These are phyloP conservation scores for Cossypha caffra DNA, from an alignment of 2,797 vertebrate genomes.

Conservation along the genomic window DNA sequence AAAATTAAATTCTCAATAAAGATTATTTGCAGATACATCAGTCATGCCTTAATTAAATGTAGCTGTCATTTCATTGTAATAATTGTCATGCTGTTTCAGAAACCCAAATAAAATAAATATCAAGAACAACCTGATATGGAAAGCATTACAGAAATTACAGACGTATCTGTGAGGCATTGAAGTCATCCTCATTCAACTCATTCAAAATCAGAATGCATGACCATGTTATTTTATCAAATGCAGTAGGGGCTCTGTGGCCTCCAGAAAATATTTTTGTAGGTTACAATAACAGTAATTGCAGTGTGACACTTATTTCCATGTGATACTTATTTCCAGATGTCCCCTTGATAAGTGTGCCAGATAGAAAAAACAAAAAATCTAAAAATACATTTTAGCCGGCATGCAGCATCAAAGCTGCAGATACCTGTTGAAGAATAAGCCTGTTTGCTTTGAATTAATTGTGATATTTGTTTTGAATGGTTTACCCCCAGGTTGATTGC, in stretches of 20 bases:
- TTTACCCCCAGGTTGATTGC: not conserved
- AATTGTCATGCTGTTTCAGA: not conserved
- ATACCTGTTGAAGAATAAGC: not conserved
- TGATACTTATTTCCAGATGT: not conserved
- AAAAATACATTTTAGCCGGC: not conserved
- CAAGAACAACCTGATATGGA: not conserved
- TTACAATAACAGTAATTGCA: not conserved
- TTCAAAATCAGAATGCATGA: constrained; percentile 20
- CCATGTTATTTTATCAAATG: not conserved
- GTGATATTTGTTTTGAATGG: not conserved
- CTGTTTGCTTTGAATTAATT: not conserved
- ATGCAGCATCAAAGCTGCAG: not conserved
- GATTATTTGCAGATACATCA: not conserved
- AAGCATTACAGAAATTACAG: constrained; percentile 21
- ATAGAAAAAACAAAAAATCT: not conserved
- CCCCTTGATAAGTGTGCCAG: not conserved
- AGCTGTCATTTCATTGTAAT: not conserved
- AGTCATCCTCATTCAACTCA: not conserved
- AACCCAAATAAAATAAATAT: constrained; percentile 11
- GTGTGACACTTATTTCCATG: not conserved
- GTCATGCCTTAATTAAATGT: not conserved
- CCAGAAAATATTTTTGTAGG: not conserved
- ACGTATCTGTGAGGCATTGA: not conserved
- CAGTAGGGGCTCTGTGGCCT: not conserved
- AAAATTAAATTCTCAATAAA: not conserved